Conservation (phyloP, 2,888 invertebrate species). For the Ennomos fuscantarius region DNA sequence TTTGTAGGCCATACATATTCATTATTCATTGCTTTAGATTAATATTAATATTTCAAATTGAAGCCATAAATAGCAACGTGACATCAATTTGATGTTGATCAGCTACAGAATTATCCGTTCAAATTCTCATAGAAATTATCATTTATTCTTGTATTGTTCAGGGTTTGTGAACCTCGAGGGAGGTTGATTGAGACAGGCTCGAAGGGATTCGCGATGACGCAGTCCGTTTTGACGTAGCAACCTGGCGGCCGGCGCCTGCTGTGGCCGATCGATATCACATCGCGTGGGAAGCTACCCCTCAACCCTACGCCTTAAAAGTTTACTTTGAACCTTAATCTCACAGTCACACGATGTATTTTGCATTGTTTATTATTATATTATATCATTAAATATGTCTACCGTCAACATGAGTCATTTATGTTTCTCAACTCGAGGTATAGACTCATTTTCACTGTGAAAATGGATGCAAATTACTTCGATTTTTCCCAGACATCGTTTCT, state of each 20-base stretch:
- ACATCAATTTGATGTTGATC: conserved; percentile 7
- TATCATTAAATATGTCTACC: conserved; percentile 11
- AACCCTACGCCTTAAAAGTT: conserved; percentile 47
- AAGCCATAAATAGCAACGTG: conserved; percentile 11
- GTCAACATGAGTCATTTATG: conserved; percentile 31
- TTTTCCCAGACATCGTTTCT: too few species aligned
- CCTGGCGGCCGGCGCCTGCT: conserved; percentile 63
- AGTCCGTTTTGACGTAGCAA: conserved; percentile 67
- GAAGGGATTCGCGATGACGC: conserved; percentile 70
- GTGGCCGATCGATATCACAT: conserved; percentile 71
- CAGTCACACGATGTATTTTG: conserved; percentile 42
- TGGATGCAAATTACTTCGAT: too few species aligned
- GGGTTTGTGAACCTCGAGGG: conserved; percentile 45
- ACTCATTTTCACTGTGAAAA: conserved; percentile 2
- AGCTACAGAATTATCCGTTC: neutral
- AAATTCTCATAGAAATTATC: conserved; percentile 8
- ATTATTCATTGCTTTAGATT: conserved; percentile 5
- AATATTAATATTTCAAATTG: neutral
- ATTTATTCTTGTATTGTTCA: conserved; percentile 21
- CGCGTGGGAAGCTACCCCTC: conserved; percentile 70
- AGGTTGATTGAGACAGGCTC: conserved; percentile 50
- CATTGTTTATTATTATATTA: conserved; percentile 26
- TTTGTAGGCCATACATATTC: neutral
- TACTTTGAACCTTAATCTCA: conserved; percentile 54
- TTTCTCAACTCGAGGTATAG: conserved; percentile 25